Evolutionary conservation across 1,140 invertebrate genomes (phyloP), one percentile per base, ranked within the genome.

Genomic region (Theocolax elegans): DNA sequence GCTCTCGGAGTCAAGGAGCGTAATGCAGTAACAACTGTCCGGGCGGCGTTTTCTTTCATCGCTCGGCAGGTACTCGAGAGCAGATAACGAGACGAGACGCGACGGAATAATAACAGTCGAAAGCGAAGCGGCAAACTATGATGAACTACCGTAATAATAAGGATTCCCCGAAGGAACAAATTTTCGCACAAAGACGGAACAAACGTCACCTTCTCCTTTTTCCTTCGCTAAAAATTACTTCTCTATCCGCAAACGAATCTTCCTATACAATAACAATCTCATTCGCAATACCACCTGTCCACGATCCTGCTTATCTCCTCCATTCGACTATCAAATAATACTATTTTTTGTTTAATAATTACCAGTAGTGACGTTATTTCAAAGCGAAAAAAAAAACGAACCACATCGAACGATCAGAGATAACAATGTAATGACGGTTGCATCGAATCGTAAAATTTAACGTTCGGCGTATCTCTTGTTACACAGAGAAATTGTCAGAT

Each of bases 251-350:
- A n/a, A n/a, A n/a, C n/a, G n/a, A n/a, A n/a, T n/a, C n/a, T n/a
- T n/a, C n/a, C n/a, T n/a, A n/a, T 72, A 72, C 71, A 67, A 67
- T 65, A 69, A 67, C 72, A 75, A 75, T 75, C 69, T 66, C 72
- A 68, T 75, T 75, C 73, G 74, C 60, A 72, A 74, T 48, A n/a
- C n/a, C n/a, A n/a, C n/a, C n/a, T n/a, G n/a, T n/a, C n/a, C n/a
- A n/a, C n/a, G n/a, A n/a, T n/a, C n/a, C n/a, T n/a, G n/a, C n/a
- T n/a, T n/a, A n/a, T n/a, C n/a, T n/a, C n/a, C n/a, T n/a, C n/a
- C n/a, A n/a, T n/a, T n/a, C n/a, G n/a, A n/a, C n/a, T n/a, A n/a
- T n/a, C n/a, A n/a, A n/a, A n/a, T n/a, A n/a, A n/a, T n/a, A n/a
- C n/a, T n/a, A n/a, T n/a, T n/a, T n/a, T n/a, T n/a, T n/a, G n/a